A percentile compares a stretch with the other conserved stretches of the same genome.
Conservation (phyloP, 2,113 vertebrate species). For the Xiphias gladius region DNA sequence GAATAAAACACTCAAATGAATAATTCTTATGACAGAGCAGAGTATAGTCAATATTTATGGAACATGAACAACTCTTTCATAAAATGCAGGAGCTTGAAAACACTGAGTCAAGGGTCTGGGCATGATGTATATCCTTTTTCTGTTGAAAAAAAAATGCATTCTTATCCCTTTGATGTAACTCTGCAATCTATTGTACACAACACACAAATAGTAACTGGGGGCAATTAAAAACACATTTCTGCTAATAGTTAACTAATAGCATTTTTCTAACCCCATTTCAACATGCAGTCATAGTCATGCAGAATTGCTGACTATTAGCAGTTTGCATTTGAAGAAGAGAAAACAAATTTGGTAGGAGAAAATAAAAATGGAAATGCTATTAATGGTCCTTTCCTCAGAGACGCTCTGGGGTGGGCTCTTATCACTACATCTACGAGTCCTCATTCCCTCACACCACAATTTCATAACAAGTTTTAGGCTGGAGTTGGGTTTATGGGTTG, state of each 20-base stretch:
- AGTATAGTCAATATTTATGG: constrained; percentile 9
- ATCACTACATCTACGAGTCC: constrained; percentile 51
- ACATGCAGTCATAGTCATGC: neutral
- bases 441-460: constrained; percentile 22
- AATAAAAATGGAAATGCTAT: constrained; percentile 25
- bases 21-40: constrained; percentile 1
- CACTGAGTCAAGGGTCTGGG: neutral
- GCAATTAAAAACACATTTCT: constrained; percentile 17
- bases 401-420: constrained; percentile 22
- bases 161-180: neutral
- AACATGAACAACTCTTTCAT: constrained; percentile 10
- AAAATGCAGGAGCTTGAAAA: constrained; percentile 1
- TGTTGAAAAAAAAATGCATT: neutral
- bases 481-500: constrained; percentile 40
- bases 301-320: constrained; percentile 21
- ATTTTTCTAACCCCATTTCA: constrained; percentile 25
- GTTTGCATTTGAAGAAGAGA: neutral
- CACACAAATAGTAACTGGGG: constrained; percentile 9
- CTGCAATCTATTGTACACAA: neutral
- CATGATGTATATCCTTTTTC: neutral
- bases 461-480: constrained; percentile 46
- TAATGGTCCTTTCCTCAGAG: constrained; percentile 38
- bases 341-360: constrained; percentile 10
- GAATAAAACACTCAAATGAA: constrained; percentile 29
- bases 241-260: neutral